These are phyloP conservation scores for Harpegnathos saltator DNA, from an alignment of 1,140 invertebrate genomes.

Conservation along the genomic window DNA sequence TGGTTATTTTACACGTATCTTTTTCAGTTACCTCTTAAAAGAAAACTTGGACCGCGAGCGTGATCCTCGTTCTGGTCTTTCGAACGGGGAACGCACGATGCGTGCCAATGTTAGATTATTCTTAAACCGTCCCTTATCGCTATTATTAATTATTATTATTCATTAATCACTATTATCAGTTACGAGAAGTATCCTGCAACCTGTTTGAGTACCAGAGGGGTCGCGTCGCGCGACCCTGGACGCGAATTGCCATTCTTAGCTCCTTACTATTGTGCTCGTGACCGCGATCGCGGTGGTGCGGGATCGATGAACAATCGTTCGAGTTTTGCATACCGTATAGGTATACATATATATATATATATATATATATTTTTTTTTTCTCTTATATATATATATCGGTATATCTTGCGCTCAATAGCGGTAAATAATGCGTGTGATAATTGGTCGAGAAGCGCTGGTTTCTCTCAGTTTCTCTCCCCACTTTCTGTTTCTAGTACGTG, in stretches of 20 bases:
- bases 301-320: constrained; percentile 42
- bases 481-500: constrained; percentile 42
- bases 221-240: constrained; percentile 28
- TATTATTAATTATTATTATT: constrained; percentile 60
- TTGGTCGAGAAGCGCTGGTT: constrained; percentile 27
- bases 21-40: constrained; percentile 18
- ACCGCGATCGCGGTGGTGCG: constrained; percentile 43
- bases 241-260: constrained; percentile 24
- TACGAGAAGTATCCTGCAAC: constrained; percentile 66
- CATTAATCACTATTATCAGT: constrained; percentile 65
- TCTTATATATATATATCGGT: constrained; percentile 43
- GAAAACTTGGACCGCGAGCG: constrained; percentile 44
- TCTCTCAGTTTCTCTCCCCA: constrained; percentile 23
- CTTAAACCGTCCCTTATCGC: constrained; percentile 63
- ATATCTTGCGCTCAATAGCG: constrained; percentile 13
- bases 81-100: constrained; percentile 22
- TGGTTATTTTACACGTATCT: constrained; percentile 52
- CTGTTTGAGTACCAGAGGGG: constrained; percentile 57
- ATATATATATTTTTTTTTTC: constrained; percentile 35
- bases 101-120: constrained; percentile 12
- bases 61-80: constrained; percentile 23
- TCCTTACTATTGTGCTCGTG: constrained; percentile 15
- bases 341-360: constrained; percentile 34
- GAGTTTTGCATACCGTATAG: constrained; percentile 26
- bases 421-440: constrained; percentile 32